Evolutionary conservation across 1,140 invertebrate species (phyloP), one percentile per base, ranked within the genome.

Genomic region (Neotoxoptera formosana): DNA sequence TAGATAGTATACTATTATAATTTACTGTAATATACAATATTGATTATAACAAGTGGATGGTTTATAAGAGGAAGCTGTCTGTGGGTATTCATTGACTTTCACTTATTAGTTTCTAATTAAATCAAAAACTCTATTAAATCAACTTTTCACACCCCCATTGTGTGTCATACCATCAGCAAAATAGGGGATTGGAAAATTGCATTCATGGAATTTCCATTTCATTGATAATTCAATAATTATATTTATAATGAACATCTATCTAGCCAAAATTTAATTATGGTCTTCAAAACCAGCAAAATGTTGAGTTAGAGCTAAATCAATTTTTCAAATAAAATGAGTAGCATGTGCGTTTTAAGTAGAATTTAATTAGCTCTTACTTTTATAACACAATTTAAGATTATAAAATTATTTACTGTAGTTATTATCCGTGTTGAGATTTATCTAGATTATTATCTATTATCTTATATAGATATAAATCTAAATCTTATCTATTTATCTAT

Each of bases 81-180:
- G 30, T 87, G 47, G 86, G n/a, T 87, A 87, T 87, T 87, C 47
- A 48, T 87, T 51, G 86, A 48, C 45, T 87, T 87, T 48, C 47
- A 48, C n/a, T 48, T 87, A 87, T 87, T 87, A 87, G 30, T 87
- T 87, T 87, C 86, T 48, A 87, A 87, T 87, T 47, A 47, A 48
- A 87, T 87, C 47, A 87, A 34, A 20, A 48, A n/a, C 86, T 87
- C 86, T 47, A 87, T 87, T 87, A 1, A 87, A 87, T 87, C 86
- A 87, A 51, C 9, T 48, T 87, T 48, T 23, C 30, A 48, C 45
- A 17, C 86, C 86, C 86, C 86, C 8, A 45, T 48, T 51, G 86
- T 51, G 86, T 48, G 47, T 87, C 25, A 48, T 87, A 48, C 41
- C 20, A 4, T 30, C 30, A 87, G 14, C 14, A 87, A 87, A 48